Percentiles rank a stretch among this genome's conserved stretches.
These are phyloP conservation scores for Piliocolobus tephrosceles DNA, from an alignment of 2,113 vertebrate species.

Conservation along the genomic window DNA sequence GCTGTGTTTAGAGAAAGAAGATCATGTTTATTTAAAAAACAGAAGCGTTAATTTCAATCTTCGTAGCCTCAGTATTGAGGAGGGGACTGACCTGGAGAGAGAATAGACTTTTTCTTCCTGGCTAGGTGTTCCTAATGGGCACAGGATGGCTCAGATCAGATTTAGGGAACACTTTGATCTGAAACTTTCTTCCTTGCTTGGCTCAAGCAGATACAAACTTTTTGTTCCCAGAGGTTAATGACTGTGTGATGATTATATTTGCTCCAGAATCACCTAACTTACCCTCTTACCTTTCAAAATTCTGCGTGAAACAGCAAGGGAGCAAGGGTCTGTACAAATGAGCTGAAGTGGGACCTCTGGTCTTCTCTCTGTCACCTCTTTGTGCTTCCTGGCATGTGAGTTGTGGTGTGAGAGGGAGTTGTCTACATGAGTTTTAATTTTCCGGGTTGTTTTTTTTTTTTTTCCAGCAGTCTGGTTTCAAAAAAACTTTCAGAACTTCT, in stretches of 20 bases:
- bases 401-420: background rate
- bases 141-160: background rate
- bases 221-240: background rate
- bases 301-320: background rate
- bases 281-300: background rate
- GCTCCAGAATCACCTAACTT: background rate
- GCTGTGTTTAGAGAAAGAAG: background rate
- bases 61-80: background rate
- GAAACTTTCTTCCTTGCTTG: background rate
- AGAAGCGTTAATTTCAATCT: background rate
- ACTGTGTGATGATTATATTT: background rate
- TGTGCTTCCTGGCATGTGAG: background rate
- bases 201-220: background rate
- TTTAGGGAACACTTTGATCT: background rate
- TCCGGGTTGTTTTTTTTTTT: background rate
- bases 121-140: background rate
- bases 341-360: background rate
- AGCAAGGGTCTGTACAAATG: background rate
- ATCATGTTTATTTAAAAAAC: background rate
- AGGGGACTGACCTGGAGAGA: background rate
- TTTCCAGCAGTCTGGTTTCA: conserved; percentile 10
- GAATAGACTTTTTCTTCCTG: background rate
- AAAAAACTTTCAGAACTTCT: conserved; percentile 5
- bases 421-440: background rate
- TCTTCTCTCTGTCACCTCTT: background rate